A percentile compares a stretch with the other conserved stretches of the same genome.
Conservation (phyloP, 2,113 vertebrate genomes). For the Mobula hypostoma region DNA sequence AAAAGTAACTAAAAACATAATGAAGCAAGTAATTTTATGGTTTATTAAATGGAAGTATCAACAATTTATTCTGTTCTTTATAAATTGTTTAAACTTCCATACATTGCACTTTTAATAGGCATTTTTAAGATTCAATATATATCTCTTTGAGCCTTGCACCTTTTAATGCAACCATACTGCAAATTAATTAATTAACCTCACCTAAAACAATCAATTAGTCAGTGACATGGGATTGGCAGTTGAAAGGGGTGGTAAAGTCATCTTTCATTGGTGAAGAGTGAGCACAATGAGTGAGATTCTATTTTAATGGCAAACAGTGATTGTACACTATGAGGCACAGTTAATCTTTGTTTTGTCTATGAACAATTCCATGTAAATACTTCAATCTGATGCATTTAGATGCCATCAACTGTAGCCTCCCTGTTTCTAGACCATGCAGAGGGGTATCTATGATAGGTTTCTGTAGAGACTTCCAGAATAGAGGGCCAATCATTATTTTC, state of each 20-base stretch:
- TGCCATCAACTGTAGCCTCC: not conserved
- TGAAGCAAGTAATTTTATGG: constrained; percentile 98
- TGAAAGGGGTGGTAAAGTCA: constrained; percentile 52
- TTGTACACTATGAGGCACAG: not conserved
- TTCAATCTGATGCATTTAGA: not conserved
- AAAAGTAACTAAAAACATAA: constrained; percentile 90
- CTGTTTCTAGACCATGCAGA: not conserved
- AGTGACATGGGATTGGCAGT: constrained; percentile 61
- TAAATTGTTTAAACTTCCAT: constrained; percentile 71
- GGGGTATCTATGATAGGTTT: not conserved
- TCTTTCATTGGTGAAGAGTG: constrained; percentile 40
- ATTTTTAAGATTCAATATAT: constrained; percentile 47
- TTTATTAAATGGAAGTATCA: constrained; percentile 97
- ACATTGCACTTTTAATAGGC: constrained; percentile 66
- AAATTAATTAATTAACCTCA: constrained; percentile 91
- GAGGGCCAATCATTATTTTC: not conserved
- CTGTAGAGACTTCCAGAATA: not conserved
- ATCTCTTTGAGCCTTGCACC: constrained; percentile 47
- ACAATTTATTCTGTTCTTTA: constrained; percentile 62
- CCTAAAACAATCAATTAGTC: constrained; percentile 67
- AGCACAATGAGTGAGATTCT: not conserved
- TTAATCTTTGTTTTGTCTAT: not conserved
- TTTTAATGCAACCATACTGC: constrained; percentile 60
- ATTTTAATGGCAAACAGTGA: constrained; percentile 1
- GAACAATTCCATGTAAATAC: not conserved